These are phyloP conservation scores for Hipparchia sbordonii DNA, from an alignment of 2,888 invertebrate species.

Conservation along the genomic window DNA sequence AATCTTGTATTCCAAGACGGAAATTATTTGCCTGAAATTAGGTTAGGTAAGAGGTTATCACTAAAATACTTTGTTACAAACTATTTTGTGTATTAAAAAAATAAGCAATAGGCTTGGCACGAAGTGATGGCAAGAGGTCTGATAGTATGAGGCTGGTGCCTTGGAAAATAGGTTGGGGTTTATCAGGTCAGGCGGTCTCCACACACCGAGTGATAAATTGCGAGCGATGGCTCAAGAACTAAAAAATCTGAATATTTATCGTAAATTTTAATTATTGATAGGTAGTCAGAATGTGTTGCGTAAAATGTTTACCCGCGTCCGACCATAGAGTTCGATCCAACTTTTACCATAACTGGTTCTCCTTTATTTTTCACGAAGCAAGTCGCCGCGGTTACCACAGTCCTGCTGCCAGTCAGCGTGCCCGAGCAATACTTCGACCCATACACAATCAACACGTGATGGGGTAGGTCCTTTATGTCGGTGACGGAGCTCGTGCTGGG, in stretches of 20 bases:
- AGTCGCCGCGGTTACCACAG: constrained; percentile 63
- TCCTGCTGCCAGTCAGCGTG: constrained; percentile 56
- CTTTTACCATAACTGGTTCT: constrained; percentile 54
- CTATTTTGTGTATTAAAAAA: background rate
- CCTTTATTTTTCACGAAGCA: constrained; percentile 51
- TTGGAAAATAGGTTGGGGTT: no score
- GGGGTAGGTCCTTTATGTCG: constrained; percentile 49
- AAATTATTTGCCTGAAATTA: constrained; percentile 60
- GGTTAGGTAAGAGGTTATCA: background rate
- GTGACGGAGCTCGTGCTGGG: constrained; percentile 28
- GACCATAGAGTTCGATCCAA: constrained; percentile 55
- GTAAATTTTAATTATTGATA: no score
- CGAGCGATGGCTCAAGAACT: no score
- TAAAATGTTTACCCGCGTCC: constrained; percentile 37
- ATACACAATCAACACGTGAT: constrained; percentile 63
- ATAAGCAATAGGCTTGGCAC: no score
- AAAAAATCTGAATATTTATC: no score
- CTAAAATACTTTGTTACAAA: background rate
- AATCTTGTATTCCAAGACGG: constrained; percentile 56
- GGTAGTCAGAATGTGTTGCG: no score
- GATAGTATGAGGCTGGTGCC: no score
- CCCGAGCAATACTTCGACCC: constrained; percentile 65
- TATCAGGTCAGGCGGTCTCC: no score
- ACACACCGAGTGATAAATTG: no score
- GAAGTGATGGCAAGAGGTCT: no score